Evolutionary conservation across 2,888 invertebrate species (phyloP), one percentile per base, ranked within the genome.

Genomic region (Phymatocera aterrima): DNA sequence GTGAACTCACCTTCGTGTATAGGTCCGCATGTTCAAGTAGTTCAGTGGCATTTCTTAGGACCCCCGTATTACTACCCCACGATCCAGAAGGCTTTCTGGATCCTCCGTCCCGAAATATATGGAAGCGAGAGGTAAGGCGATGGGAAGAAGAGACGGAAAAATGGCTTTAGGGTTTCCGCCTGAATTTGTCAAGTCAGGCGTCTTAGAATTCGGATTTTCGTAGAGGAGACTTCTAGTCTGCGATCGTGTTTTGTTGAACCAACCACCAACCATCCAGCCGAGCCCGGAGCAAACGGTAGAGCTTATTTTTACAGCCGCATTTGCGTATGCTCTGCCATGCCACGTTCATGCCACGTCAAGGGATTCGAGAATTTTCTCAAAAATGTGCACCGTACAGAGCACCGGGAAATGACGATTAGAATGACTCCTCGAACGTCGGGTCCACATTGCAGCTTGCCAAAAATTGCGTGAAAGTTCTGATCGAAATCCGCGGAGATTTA

Each of bases 141-240:
- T 64, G 61, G 61, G 61, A 64, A 64, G 60, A 60, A 60, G 37
- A 64, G 61, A 31, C 68, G 68, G 68, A 68, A 68, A 68, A 68
- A 68, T 68, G 43, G 68, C 46, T 46, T 46, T 15, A 34, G 21
- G 43, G 43, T 43, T n/a, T 46, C 15, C 18, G 40, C 34, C 24
- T 68, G 43, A 68, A 68, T 43, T 68, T 68, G 40, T 68, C 68
- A 43, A 46, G 34, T 43, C 68, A 68, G 68, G 24, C 46, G 28
- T 46, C 46, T 68, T 24, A n/a, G 28, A 68, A 68, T 68, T 68
- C 46, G 40, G 46, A 28, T 68, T 24, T 46, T 28, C 3, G 43
- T 43, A 43, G n/a, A 18, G 61, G 3, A 43, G 46, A 12, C 21
- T 18, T 8, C n/a, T 46, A 68, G 15, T 46, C 28, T 46, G 40